Percentiles rank a stretch among this genome's conserved stretches.
Conservation (phyloP, 2,888 invertebrate genomes). For the Polylopha cassiicola region DNA sequence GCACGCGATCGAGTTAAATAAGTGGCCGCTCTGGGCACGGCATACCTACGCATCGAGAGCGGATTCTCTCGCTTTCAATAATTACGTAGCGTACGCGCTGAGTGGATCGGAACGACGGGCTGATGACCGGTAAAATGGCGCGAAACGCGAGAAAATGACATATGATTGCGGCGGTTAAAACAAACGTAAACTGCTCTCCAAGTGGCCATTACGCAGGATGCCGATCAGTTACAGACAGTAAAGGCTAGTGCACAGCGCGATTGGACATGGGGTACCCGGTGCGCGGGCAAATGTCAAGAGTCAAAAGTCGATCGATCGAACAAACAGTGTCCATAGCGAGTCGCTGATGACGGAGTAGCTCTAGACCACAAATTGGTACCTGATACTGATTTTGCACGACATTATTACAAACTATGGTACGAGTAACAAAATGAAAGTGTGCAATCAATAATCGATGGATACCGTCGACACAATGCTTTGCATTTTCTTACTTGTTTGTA, state of each 20-base stretch:
- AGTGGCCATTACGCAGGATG: slow-evolving; percentile 39
- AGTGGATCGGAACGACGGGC: slow-evolving; percentile 38
- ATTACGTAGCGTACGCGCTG: slow-evolving; percentile 43
- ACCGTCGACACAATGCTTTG: no score
- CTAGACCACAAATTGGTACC: slow-evolving; percentile 18
- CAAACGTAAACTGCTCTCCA: slow-evolving; percentile 50
- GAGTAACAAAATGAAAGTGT: no score
- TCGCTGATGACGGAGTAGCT: slow-evolving; percentile 16
- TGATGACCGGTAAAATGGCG: slow-evolving; percentile 54
- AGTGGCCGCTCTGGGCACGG: slow-evolving; percentile 24
- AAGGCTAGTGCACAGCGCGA: slow-evolving; percentile 32
- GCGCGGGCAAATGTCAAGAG: slow-evolving; percentile 29
- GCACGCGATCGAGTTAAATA: slow-evolving; percentile 29
- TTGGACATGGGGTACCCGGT: slow-evolving; percentile 31
- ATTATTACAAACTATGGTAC: slow-evolving; percentile 10
- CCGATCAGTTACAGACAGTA: slow-evolving; percentile 33
- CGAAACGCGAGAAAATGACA: slow-evolving; percentile 62
- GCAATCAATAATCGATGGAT: no score
- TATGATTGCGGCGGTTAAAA: slow-evolving; percentile 63
- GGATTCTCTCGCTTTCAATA: slow-evolving; percentile 50
- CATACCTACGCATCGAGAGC: slow-evolving; percentile 38
- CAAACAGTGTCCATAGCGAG: slow-evolving; percentile 13
- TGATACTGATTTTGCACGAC: not conserved
- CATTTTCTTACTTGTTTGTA: no score
- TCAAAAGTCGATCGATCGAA: slow-evolving; percentile 27